These are phyloP conservation scores for Drosophila bipectinata DNA, from an alignment of 1,140 invertebrate genomes.

Conservation along the genomic window DNA sequence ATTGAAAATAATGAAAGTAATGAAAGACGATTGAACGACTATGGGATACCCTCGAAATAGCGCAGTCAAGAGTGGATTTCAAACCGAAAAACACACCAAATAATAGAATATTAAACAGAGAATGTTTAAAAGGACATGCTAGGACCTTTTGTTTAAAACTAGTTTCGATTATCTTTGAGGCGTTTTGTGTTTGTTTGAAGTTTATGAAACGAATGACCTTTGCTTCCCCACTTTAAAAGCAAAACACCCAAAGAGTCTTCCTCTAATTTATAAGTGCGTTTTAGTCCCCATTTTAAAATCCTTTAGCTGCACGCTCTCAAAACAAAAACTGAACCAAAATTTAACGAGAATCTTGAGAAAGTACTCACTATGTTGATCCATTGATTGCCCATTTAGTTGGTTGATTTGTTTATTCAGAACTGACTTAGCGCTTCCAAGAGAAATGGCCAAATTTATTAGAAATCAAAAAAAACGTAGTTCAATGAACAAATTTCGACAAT, in stretches of 20 bases:
- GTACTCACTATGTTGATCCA: slow-evolving; percentile 33
- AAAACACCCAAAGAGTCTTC: slow-evolving; percentile 72
- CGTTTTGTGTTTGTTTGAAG: slow-evolving; percentile 34
- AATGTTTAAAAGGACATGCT: slow-evolving; percentile 10
- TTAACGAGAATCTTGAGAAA: slow-evolving; percentile 10
- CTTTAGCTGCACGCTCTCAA: slow-evolving; percentile 34
- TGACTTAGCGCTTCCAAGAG: slow-evolving; percentile 82
- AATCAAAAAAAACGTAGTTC: slow-evolving; percentile 61
- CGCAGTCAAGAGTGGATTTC: slow-evolving; percentile 56
- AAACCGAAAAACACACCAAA: slow-evolving; percentile 11
- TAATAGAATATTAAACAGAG: slow-evolving; percentile 16
- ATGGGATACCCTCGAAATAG: slow-evolving; percentile 39
- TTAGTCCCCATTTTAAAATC: not conserved
- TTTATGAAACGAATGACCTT: slow-evolving; percentile 39
- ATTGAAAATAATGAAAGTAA: slow-evolving; percentile 18
- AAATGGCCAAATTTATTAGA: slow-evolving; percentile 83
- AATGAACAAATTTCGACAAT: slow-evolving; percentile 50
- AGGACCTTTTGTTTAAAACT: slow-evolving; percentile 10
- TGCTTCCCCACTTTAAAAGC: slow-evolving; percentile 68
- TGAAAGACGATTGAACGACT: slow-evolving; percentile 18
- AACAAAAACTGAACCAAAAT: slow-evolving; percentile 4
- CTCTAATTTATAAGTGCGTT: slow-evolving; percentile 72
- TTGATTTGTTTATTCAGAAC: slow-evolving; percentile 69
- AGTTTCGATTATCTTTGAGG: slow-evolving; percentile 35
- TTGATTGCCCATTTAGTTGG: slow-evolving; percentile 50